phyloP scores from a whole-genome alignment of 2,888 invertebrate genomes.

The Cheiracanthium punctorium region DNA sequence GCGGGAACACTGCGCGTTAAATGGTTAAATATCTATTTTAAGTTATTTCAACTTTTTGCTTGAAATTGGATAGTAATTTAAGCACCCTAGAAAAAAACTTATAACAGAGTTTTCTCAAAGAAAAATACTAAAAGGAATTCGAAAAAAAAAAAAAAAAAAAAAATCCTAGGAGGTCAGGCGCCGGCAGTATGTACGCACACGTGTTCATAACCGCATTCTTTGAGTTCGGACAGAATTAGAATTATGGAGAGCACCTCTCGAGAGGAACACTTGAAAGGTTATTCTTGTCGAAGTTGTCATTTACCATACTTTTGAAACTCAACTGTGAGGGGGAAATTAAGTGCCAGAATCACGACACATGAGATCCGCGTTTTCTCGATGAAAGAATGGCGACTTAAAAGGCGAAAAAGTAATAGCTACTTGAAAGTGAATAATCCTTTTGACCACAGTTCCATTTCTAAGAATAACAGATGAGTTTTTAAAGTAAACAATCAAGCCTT shows the following conservation, averaged over 20 bases:
- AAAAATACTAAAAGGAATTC: no score
- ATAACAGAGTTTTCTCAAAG: no score
- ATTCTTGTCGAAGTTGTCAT: constrained; percentile 24
- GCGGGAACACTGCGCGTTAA: no score
- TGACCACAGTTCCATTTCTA: background rate
- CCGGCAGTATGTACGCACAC: no score
- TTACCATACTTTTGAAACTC: background rate
- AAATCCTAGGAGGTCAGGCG: background rate
- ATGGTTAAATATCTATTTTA: no score
- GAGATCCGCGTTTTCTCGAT: constrained; percentile 3
- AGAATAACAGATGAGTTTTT: background rate
- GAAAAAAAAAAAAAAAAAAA: no score
- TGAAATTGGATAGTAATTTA: no score
- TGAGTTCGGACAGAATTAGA: constrained; percentile 8
- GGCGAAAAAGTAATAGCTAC: background rate
- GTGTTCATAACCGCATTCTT: constrained; percentile 12
- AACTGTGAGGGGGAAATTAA: background rate
- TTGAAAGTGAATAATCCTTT: constrained; percentile 9
- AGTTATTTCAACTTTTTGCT: no score
- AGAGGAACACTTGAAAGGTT: constrained; percentile 18
- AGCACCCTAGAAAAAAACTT: no score
- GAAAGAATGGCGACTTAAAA: background rate
- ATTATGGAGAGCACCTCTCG: constrained; percentile 23
- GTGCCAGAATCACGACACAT: background rate
- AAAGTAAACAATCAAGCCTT: constrained; percentile 10